Evolutionary conservation across 2,888 invertebrate species (phyloP).

Genomic region (Dyspetes luteomarginatus): DNA sequence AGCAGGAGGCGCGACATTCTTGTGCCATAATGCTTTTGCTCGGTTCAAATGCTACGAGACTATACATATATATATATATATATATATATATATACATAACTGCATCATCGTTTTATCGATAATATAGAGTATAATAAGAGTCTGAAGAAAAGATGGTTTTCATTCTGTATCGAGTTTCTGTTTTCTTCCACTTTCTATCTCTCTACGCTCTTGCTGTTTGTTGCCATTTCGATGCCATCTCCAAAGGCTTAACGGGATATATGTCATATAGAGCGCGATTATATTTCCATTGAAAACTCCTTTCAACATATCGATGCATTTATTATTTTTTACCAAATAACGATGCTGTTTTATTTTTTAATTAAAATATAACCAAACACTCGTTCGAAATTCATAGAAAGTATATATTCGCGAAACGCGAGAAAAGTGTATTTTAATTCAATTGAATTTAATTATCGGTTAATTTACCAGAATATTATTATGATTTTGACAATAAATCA

Average conservation of each 20-base stretch:
- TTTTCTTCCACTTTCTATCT: conserved; percentile 11
- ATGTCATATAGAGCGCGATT: background rate
- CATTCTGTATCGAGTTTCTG: conserved; percentile 32
- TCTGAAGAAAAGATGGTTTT: background rate
- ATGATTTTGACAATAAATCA: no score
- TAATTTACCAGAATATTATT: no score
- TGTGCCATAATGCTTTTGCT: conserved; percentile 53
- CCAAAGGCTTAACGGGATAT: background rate
- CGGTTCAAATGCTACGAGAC: conserved; percentile 42
- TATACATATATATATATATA: conserved; percentile 18
- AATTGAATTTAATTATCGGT: no score
- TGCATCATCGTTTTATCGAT: conserved; percentile 65
- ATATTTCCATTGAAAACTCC: background rate
- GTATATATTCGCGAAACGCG: no score
- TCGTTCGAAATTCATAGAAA: no score
- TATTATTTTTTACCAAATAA: background rate
- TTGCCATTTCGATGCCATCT: background rate
- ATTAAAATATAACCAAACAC: no score
- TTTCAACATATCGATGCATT: background rate
- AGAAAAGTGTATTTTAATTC: no score
- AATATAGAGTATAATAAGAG: conserved; percentile 42
- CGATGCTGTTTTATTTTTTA: background rate
- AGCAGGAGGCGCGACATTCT: conserved; percentile 50
- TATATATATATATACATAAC: conserved; percentile 22
- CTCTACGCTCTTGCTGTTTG: background rate